A percentile compares a stretch with the other conserved stretches of the same genome.
Evolutionary conservation across 1,140 invertebrate species (phyloP).

Genomic region (Zaprionus ornatus): DNA sequence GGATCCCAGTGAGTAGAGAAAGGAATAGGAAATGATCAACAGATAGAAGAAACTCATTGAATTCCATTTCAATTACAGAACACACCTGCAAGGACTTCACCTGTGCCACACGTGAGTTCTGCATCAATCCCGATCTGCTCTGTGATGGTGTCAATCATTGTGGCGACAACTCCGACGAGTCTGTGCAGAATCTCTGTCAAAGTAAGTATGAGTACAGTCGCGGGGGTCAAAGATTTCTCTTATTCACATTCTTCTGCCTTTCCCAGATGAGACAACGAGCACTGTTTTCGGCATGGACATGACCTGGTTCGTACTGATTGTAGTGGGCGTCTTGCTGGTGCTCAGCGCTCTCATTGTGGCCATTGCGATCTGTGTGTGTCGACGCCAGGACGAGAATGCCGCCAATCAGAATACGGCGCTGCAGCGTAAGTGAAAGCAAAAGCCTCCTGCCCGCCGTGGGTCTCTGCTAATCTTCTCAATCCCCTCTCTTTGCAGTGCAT

Average conservation of each 20-base stretch:
- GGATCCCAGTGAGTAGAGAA: slow-evolving; percentile 91
- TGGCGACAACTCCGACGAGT: slow-evolving; percentile 95
- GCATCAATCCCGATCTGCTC: slow-evolving; percentile 93
- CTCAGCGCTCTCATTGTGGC: slow-evolving; percentile 88
- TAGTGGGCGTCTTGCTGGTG: slow-evolving; percentile 88
- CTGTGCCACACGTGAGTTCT: slow-evolving; percentile 93
- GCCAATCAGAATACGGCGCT: slow-evolving; percentile 83
- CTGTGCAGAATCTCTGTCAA: slow-evolving; percentile 90
- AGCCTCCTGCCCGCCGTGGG: neutral
- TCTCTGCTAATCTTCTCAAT: neutral
- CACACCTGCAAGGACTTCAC: slow-evolving; percentile 94
- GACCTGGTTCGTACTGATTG: slow-evolving; percentile 89
- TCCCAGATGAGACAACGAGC: slow-evolving; percentile 88
- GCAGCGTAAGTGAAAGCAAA: slow-evolving; percentile 54
- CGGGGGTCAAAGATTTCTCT: neutral
- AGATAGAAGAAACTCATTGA: neutral
- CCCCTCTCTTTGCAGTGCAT: slow-evolving; percentile 86
- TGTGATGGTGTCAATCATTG: slow-evolving; percentile 97
- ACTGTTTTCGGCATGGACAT: slow-evolving; percentile 90
- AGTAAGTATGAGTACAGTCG: slow-evolving; percentile 85
- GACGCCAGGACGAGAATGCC: slow-evolving; percentile 86
- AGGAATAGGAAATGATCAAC: neutral
- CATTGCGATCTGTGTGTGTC: slow-evolving; percentile 89
- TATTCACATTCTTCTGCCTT: slow-evolving; percentile 38
- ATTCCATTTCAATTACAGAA: slow-evolving; percentile 85